Evolutionary conservation across 2,888 invertebrate species (phyloP), one percentile per base, ranked within the genome.

Genomic region (Xestobium rufovillosum): DNA sequence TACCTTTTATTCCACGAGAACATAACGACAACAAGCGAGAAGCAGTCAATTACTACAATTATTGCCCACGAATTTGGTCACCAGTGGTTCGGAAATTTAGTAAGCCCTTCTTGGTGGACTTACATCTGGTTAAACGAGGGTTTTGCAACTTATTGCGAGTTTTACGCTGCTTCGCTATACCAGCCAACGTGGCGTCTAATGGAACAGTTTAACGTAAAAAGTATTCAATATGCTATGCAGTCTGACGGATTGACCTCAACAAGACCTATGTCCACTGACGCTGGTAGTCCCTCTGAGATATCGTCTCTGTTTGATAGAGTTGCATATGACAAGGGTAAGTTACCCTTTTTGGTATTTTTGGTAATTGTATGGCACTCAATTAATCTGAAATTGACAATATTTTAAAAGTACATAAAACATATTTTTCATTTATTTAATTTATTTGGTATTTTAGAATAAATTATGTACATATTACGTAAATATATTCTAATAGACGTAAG

Each of bases 221-320:
- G 17, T 19, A 25, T 36, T 9, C 31, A 38, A 2, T 14, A 19
- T 4, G 28, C 31, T 3, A 16, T 48, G 6, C 16, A 34, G 14
- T 17, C 12, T 8, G 39, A 41, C 10, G 27, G 19, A 14, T 45
- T 38, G 23, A 39, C 49, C 9, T 10, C 17, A 0, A 71, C 75
- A 1, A 76, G 82, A 0, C 73, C 68, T 9, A 32, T 43, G 3
- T 69, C 72, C 36, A 53, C 61, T 8, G 60, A 67, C 6, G 72
- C 79, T 0, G 69, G 68, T 6, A 73, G 70, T 9, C 75, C 77
- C 0, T 51, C 53, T 0, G 67, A 78, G 41, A 72, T 81, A 3
- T 64, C 68, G 2, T 63, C 59, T 1, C 76, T 78, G 68, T 83
- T 83, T 49, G 76, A 77, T 23, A 70, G 67, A 2, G 72, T 83